A percentile compares a stretch with the other conserved stretches of the same genome.
These are phyloP conservation scores for Corythornis leucogaster DNA, from an alignment of 2,797 vertebrate species.

Conservation along the genomic window DNA sequence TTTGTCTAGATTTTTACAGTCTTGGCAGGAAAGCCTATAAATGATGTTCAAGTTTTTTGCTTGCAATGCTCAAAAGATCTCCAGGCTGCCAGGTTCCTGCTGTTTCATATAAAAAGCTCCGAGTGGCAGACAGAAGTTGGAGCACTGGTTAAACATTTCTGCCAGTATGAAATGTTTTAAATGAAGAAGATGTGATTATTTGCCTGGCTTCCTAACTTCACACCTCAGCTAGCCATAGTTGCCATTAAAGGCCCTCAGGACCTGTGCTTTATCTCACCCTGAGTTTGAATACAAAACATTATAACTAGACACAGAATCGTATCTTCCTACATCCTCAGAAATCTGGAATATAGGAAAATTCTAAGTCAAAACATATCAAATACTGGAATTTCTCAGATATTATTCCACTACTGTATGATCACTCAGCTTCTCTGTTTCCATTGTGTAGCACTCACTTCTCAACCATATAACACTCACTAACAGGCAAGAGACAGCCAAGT, in stretches of 20 bases:
- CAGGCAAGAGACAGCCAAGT: not conserved
- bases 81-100: conserved; percentile 63
- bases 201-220: conserved; percentile 17
- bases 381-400: not conserved
- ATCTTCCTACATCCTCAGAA: not conserved
- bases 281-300: not conserved
- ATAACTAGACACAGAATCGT: not conserved
- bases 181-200: conserved; percentile 58
- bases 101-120: conserved; percentile 66
- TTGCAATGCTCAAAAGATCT: not conserved
- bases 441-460: not conserved
- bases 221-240: not conserved
- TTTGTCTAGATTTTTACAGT: conserved; percentile 51
- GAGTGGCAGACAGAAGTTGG: conserved; percentile 61
- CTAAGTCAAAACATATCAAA: not conserved
- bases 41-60: conserved; percentile 54
- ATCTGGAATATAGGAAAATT: not conserved
- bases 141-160: conserved; percentile 60
- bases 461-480: not conserved
- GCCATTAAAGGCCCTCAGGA: not conserved
- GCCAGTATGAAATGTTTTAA: conserved; percentile 61
- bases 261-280: not conserved
- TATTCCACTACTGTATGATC: not conserved
- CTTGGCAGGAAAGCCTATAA: conserved; percentile 58
- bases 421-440: rapidly evolving